Conservation (phyloP, 2,113 vertebrate species). For the Murina feae region DNA sequence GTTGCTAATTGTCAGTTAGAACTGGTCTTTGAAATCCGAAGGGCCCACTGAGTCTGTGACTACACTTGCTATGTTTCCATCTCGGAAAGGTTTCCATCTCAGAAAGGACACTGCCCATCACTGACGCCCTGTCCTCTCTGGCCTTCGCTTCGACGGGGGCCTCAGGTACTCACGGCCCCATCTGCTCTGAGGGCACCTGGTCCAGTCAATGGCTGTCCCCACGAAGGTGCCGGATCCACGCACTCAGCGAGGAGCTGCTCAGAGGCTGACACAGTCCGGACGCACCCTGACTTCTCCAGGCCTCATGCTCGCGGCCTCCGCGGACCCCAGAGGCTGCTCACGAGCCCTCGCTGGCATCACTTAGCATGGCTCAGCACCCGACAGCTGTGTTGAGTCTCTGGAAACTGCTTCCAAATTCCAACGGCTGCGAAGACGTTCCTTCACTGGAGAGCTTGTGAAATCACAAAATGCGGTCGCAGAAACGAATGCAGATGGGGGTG, state of each 20-base stretch:
- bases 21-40: neutral
- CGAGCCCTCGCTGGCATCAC: slow-evolving; percentile 26
- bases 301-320: neutral
- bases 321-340: slow-evolving; percentile 39
- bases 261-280: neutral
- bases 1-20: too few species aligned
- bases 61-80: neutral
- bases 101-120: neutral
- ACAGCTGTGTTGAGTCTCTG: slow-evolving; percentile 11
- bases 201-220: neutral
- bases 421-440: neutral
- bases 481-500: neutral
- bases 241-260: neutral
- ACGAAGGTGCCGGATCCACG: neutral
- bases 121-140: too few species aligned
- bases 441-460: neutral
- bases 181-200: slow-evolving; percentile 7
- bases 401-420: slow-evolving; percentile 11
- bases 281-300: neutral
- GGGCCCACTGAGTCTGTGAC: neutral
- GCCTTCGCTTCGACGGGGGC: neutral
- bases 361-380: neutral
- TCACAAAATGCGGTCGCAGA: neutral
- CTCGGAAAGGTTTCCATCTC: neutral
- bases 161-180: neutral